phyloP scores from a whole-genome alignment of 2,797 vertebrate species.

The Scomberomorus guttatus region DNA sequence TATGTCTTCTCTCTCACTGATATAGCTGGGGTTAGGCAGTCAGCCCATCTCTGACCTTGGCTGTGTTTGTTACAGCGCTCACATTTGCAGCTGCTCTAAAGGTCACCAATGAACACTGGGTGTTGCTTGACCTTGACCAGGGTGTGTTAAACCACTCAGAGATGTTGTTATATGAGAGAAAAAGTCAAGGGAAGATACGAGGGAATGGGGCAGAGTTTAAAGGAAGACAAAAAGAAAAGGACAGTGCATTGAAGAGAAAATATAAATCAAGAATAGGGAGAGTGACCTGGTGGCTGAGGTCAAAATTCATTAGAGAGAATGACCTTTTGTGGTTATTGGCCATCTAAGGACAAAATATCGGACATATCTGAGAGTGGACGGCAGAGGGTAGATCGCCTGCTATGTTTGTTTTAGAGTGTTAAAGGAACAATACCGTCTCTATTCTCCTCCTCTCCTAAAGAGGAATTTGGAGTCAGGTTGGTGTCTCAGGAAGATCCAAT shows the following conservation, averaged over 20 bases:
- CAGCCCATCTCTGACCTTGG: constrained; percentile 41
- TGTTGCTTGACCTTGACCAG: constrained; percentile 75
- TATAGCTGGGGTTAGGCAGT: constrained; percentile 18
- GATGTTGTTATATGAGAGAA: constrained; percentile 62
- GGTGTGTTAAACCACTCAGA: constrained; percentile 73
- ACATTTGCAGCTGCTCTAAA: constrained; percentile 62
- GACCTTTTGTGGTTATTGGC: constrained; percentile 44
- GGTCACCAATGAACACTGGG: constrained; percentile 65
- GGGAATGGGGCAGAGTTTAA: constrained; percentile 35
- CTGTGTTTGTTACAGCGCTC: constrained; percentile 58
- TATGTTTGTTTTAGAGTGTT: constrained; percentile 68
- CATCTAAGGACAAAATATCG: constrained; percentile 27
- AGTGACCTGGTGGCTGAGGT: constrained; percentile 26
- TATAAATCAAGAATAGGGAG: constrained; percentile 20
- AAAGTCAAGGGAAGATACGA: constrained; percentile 33
- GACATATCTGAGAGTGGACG: constrained; percentile 31
- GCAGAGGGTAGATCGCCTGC: constrained; percentile 39
- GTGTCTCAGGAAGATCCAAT: constrained; percentile 76
- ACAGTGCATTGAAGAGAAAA: not conserved
- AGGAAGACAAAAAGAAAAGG: constrained; percentile 26
- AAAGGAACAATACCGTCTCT: constrained; percentile 69
- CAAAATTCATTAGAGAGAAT: constrained; percentile 37
- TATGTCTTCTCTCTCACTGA: constrained; percentile 6
- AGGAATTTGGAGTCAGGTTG: constrained; percentile 73
- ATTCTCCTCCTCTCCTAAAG: constrained; percentile 56